Evolutionary conservation across 1,140 invertebrate genomes (phyloP).

Genomic region (Tetragonula clypearis): DNA sequence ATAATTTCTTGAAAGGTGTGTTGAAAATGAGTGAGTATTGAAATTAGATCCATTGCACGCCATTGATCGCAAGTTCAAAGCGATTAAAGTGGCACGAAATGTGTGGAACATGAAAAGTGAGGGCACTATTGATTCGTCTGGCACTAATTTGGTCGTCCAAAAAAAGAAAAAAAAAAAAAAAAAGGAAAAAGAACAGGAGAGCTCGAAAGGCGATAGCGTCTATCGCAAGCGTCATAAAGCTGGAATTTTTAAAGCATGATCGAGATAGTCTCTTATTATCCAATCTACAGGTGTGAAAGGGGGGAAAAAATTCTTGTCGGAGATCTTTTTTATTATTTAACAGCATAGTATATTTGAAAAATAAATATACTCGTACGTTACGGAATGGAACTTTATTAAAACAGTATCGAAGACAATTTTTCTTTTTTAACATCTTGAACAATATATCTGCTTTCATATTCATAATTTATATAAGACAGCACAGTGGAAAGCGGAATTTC

Average conservation of each 20-base stretch:
- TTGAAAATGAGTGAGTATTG: slow-evolving; percentile 23
- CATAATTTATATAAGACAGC: too few relatives aligned
- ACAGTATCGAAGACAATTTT: background rate
- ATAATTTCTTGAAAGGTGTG: slow-evolving; percentile 36
- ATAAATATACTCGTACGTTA: background rate
- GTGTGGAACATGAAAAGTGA: slow-evolving; percentile 18
- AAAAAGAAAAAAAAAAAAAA: background rate
- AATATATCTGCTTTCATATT: too few relatives aligned
- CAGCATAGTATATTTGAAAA: background rate
- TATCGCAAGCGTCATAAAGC: background rate
- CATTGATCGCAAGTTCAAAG: slow-evolving; percentile 47
- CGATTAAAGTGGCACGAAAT: slow-evolving; percentile 27
- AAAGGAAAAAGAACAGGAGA: background rate
- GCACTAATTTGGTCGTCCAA: slow-evolving; percentile 5
- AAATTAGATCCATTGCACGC: slow-evolving; percentile 34
- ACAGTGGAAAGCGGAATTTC: too few relatives aligned
- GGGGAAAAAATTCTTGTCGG: background rate
- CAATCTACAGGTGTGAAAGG: background rate
- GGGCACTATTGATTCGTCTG: slow-evolving; percentile 6
- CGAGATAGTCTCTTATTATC: background rate
- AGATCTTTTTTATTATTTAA: background rate
- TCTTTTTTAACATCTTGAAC: too few relatives aligned
- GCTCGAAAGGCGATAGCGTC: background rate
- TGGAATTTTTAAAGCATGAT: background rate
- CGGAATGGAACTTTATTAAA: background rate